Evolutionary conservation across 2,113 vertebrate genomes (phyloP).

Genomic region (Brachyistius frenatus): DNA sequence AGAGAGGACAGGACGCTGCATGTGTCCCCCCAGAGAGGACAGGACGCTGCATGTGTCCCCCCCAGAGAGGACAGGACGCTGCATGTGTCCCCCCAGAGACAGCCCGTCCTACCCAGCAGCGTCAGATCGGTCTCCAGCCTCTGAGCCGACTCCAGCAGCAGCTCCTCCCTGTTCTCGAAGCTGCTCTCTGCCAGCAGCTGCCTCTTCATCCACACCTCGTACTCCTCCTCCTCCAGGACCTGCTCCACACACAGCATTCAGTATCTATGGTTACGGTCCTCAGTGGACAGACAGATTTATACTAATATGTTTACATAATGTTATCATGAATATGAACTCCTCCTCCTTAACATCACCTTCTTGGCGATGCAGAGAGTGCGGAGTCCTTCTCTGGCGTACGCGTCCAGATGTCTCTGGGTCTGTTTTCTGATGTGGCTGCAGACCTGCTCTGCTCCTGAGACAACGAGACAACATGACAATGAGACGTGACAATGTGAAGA

Average conservation of each 20-base stretch:
- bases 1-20: no score
- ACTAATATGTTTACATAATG: no score
- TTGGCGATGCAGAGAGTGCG: conserved; percentile 95
- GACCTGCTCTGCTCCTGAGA: conserved; percentile 43
- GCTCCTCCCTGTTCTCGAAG: conserved; percentile 92
- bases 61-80: no score
- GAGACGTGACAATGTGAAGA: no score
- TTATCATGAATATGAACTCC: no score
- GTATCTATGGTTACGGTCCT: not conserved
- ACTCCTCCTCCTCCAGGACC: conserved; percentile 90
- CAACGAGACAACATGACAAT: not conserved
- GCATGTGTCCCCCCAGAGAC: no score
- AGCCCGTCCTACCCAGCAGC: conserved; percentile 87
- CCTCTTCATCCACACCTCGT: conserved; percentile 88
- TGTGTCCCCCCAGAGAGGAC: no score
- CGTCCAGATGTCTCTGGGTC: conserved; percentile 91
- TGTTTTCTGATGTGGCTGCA: conserved; percentile 78
- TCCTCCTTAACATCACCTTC: conserved; percentile 81
- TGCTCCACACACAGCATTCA: conserved; percentile 57
- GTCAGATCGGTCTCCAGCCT: conserved; percentile 91
- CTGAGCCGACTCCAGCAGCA: conserved; percentile 89
- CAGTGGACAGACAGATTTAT: no score
- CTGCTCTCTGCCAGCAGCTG: conserved; percentile 91
- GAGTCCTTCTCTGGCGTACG: conserved; percentile 91
- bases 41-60: no score